phyloP scores from a whole-genome alignment of 2,888 invertebrate genomes.

The Adelognathus sp. region DNA sequence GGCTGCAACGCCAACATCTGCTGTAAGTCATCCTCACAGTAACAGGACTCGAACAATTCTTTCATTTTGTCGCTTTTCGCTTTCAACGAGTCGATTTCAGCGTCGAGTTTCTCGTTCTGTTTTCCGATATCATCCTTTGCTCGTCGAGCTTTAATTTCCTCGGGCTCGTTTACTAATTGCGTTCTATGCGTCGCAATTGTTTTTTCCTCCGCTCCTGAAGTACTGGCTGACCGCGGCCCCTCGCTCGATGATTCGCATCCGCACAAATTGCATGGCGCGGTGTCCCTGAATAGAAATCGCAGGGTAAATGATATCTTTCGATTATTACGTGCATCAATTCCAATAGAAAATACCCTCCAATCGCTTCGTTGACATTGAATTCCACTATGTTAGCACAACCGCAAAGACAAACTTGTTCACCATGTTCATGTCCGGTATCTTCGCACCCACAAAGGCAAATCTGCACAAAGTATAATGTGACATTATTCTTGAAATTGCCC shows the following conservation, averaged over 20 bases:
- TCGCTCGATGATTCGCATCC: not conserved
- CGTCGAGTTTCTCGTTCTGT: slow-evolving; percentile 27
- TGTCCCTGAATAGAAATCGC: not conserved
- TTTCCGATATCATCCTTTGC: slow-evolving; percentile 19
- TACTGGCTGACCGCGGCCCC: not conserved
- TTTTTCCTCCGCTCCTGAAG: not conserved
- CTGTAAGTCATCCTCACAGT: slow-evolving; percentile 21
- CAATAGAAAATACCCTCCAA: not conserved
- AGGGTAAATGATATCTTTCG: not conserved
- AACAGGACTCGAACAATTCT: slow-evolving; percentile 44
- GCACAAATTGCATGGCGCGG: not conserved
- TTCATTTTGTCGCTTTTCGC: slow-evolving; percentile 57
- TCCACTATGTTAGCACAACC: slow-evolving; percentile 49
- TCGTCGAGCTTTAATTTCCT: not conserved
- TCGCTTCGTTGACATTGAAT: not conserved
- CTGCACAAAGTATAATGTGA: not conserved
- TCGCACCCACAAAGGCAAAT: slow-evolving; percentile 63
- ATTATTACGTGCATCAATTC: not conserved
- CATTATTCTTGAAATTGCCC: not conserved
- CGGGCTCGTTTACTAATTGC: not conserved
- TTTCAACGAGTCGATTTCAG: slow-evolving; percentile 46
- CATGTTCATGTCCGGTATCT: slow-evolving; percentile 30
- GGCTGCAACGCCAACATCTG: not conserved
- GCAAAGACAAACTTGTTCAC: slow-evolving; percentile 53
- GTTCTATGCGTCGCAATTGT: not conserved